phyloP scores from a whole-genome alignment of 2,888 invertebrate genomes.

The Drosophila yooni region DNA sequence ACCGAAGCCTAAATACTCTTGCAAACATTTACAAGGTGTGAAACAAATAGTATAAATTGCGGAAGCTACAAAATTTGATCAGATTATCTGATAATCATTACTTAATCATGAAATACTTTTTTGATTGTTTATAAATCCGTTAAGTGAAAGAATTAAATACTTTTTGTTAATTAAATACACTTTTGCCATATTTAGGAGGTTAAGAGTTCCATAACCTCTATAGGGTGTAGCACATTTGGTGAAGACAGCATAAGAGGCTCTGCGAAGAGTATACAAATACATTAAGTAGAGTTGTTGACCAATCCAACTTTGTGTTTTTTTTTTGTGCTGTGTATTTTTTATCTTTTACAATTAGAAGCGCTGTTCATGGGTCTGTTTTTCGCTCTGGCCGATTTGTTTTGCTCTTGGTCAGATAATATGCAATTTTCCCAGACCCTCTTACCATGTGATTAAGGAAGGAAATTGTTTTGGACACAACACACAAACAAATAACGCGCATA shows the following conservation, averaged over 20 bases:
- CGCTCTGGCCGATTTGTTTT: slow-evolving; percentile 59
- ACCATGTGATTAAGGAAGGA: slow-evolving; percentile 84
- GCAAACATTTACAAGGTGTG: neutral
- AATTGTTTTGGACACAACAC: slow-evolving; percentile 82
- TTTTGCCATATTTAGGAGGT: neutral
- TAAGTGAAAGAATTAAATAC: neutral
- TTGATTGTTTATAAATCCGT: neutral
- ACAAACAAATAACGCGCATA: slow-evolving; percentile 64
- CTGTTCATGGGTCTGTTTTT: slow-evolving; percentile 60
- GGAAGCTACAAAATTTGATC: neutral
- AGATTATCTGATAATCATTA: neutral
- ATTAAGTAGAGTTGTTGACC: slow-evolving; percentile 66
- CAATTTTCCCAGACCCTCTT: slow-evolving; percentile 68
- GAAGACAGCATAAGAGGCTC: neutral
- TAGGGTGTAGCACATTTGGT: neutral
- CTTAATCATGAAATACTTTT: neutral
- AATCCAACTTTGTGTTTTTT: slow-evolving; percentile 45
- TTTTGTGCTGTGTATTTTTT: slow-evolving; percentile 51
- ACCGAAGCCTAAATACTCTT: slow-evolving; percentile 5
- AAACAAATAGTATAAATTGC: neutral
- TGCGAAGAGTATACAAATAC: slow-evolving; percentile 35
- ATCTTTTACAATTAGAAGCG: slow-evolving; percentile 75
- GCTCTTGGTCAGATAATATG: slow-evolving; percentile 72
- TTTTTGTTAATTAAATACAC: neutral
- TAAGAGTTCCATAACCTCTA: neutral